Evolutionary conservation across 2,888 invertebrate species (phyloP).

Genomic region (Phlogophora meticulosa): DNA sequence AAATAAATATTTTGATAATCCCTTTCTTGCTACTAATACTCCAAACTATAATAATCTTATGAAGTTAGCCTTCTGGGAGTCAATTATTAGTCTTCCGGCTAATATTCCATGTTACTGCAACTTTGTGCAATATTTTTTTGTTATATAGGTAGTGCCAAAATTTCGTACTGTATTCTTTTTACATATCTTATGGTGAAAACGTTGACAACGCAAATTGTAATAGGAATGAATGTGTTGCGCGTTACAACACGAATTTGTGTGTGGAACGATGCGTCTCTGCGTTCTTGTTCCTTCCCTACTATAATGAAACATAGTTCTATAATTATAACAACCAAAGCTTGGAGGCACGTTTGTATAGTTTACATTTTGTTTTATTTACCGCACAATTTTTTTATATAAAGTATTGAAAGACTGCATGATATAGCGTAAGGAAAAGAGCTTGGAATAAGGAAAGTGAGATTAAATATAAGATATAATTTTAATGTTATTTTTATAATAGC

Average conservation of each 20-base stretch:
- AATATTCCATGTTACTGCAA: conserved; percentile 18
- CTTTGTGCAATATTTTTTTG: conserved; percentile 32
- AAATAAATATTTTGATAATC: conserved; percentile 80
- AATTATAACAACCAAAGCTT: conserved; percentile 43
- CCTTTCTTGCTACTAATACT: conserved; percentile 72
- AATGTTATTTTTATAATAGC: conserved; percentile 67
- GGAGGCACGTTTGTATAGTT: conserved; percentile 54
- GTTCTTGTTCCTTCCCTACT: neutral
- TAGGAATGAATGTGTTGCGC: neutral
- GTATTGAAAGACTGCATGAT: conserved; percentile 73
- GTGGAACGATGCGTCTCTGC: neutral
- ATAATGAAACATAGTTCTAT: conserved; percentile 5
- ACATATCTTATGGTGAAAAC: neutral
- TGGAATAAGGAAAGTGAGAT: conserved; percentile 80
- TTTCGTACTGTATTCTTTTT: conserved; percentile 26
- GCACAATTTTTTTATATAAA: conserved; percentile 54
- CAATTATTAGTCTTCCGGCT: conserved; percentile 8
- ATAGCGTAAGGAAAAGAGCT: conserved; percentile 70
- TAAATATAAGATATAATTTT: conserved; percentile 73
- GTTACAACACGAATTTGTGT: no score
- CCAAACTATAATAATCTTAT: conserved; percentile 25
- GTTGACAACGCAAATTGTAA: neutral
- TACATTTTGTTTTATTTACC: conserved; percentile 34
- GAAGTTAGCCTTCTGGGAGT: conserved; percentile 20
- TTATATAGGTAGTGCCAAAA: conserved; percentile 77